Conservation (phyloP, 2,888 invertebrate species). For the Hyles lineata region DNA sequence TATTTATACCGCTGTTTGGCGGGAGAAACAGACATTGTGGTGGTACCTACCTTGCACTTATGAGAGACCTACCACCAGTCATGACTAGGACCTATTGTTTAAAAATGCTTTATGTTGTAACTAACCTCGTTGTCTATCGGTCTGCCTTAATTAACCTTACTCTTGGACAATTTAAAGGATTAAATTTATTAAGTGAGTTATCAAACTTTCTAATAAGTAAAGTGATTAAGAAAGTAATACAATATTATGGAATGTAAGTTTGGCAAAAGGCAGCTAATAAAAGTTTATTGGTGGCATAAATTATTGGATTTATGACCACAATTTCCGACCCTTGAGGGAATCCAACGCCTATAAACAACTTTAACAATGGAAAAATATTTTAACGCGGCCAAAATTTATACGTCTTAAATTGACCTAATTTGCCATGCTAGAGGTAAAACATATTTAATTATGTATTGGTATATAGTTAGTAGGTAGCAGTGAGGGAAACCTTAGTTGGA, state of each 20-base stretch:
- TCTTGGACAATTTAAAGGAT: not conserved
- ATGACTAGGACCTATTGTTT: no score
- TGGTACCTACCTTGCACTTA: no score
- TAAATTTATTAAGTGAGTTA: not conserved
- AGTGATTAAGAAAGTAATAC: constrained; percentile 13
- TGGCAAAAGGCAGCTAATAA: constrained; percentile 24
- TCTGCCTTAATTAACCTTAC: not conserved
- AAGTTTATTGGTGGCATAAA: constrained; percentile 26
- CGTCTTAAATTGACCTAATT: no score
- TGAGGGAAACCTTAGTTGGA: no score
- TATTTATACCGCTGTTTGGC: no score
- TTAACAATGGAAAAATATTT: constrained; percentile 5
- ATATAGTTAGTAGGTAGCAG: no score
- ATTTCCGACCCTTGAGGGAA: constrained; percentile 2
- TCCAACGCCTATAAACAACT: not conserved
- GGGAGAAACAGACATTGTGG: no score
- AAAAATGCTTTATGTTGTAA: not conserved
- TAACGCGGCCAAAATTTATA: not conserved
- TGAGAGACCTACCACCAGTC: no score
- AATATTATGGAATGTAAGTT: constrained; percentile 20
- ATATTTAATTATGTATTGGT: no score
- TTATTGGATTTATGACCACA: constrained; percentile 15
- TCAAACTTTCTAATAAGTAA: constrained; percentile 15
- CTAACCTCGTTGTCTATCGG: no score
- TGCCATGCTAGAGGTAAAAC: no score